phyloP scores from a whole-genome alignment of 1,140 invertebrate species.

The Lepidostoma basale region DNA sequence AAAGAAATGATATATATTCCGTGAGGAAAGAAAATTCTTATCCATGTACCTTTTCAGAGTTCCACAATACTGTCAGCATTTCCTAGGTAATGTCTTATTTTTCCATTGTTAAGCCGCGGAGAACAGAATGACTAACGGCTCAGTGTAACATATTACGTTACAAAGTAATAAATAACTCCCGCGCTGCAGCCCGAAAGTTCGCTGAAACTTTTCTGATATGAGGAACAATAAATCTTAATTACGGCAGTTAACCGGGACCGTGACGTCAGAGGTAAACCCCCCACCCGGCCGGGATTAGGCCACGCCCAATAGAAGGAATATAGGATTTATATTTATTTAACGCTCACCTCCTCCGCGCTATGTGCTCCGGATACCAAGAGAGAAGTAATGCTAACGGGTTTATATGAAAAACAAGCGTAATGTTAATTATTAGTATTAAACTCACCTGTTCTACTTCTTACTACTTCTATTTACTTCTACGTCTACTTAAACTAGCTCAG shows the following conservation, averaged over 20 bases:
- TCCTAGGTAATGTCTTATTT: not conserved
- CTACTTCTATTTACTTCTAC: too few species aligned
- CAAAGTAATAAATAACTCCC: slow-evolving; percentile 40
- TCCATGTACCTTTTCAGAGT: too few species aligned
- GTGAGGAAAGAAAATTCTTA: too few species aligned
- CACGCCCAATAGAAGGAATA: not conserved
- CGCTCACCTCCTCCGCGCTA: not conserved
- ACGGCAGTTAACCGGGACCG: slow-evolving; percentile 37
- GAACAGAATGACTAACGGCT: slow-evolving; percentile 3
- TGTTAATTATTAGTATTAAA: too few species aligned
- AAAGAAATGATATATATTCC: too few species aligned
- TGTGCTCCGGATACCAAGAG: slow-evolving; percentile 6
- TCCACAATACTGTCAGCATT: too few species aligned
- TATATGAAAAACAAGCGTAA: too few species aligned
- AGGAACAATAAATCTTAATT: slow-evolving; percentile 45
- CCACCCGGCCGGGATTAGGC: not conserved
- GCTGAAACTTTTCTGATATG: slow-evolving; percentile 45
- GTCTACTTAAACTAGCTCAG: too few species aligned
- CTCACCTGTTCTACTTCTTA: too few species aligned
- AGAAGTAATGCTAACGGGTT: too few species aligned
- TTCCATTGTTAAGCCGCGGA: slow-evolving; percentile 2
- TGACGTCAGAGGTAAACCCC: slow-evolving; percentile 32
- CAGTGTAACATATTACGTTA: slow-evolving; percentile 12
- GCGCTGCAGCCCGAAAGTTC: slow-evolving; percentile 40
- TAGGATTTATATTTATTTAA: slow-evolving; percentile 15